Conservation (phyloP, 1,140 invertebrate species). For the Gonioctena quinquepunctata region DNA sequence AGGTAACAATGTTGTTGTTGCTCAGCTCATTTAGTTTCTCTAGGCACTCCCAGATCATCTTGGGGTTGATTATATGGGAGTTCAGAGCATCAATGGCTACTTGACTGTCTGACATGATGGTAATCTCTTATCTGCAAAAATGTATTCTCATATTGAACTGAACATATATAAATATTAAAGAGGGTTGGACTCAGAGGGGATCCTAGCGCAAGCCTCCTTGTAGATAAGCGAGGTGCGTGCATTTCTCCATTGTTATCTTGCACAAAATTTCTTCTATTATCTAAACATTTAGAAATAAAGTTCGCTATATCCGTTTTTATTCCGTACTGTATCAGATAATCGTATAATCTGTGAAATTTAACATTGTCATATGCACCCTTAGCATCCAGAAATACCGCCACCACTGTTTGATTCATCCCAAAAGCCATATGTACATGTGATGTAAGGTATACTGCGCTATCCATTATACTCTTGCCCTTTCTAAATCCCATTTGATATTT, state of each 20-base stretch:
- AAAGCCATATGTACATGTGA: not conserved
- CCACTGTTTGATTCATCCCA: not conserved
- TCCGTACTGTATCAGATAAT: too few species aligned
- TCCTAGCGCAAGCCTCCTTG: not conserved
- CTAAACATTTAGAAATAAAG: too few species aligned
- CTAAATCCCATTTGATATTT: slow-evolving; percentile 11
- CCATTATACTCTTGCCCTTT: slow-evolving; percentile 7
- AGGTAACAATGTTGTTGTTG: too few species aligned
- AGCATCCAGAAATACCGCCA: slow-evolving; percentile 6
- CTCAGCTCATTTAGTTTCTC: too few species aligned
- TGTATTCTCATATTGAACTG: not conserved
- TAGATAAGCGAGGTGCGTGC: not conserved
- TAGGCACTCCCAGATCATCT: too few species aligned
- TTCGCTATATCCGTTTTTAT: not conserved
- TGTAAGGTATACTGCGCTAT: not conserved
- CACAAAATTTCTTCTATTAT: too few species aligned
- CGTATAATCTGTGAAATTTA: not conserved
- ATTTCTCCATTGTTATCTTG: too few species aligned
- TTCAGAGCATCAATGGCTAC: too few species aligned
- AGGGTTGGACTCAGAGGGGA: too few species aligned
- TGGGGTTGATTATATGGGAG: too few species aligned
- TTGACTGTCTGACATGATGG: too few species aligned
- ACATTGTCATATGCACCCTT: slow-evolving; percentile 20
- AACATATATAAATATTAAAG: not conserved
- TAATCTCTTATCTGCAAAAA: too few species aligned